phyloP scores from a whole-genome alignment of 2,888 invertebrate genomes.

The Trichopoda pennipes region DNA sequence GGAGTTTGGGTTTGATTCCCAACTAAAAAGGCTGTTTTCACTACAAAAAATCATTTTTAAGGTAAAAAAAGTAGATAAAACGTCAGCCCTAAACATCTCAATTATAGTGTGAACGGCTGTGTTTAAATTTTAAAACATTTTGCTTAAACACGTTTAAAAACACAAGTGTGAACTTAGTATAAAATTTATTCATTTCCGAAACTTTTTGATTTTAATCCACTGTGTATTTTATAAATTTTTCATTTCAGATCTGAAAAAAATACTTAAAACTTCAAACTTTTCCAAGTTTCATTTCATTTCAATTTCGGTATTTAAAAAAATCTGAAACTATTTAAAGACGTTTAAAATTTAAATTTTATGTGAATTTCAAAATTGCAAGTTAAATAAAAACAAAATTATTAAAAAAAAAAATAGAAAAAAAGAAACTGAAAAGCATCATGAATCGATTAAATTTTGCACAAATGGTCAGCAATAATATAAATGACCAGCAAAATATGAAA shows the following conservation, averaged over 20 bases:
- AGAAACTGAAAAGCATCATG: constrained; percentile 33
- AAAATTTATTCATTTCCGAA: too few species aligned
- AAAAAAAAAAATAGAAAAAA: constrained; percentile 1
- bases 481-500: constrained; percentile 6
- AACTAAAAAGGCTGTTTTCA: too few species aligned
- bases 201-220: too few species aligned
- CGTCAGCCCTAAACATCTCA: too few species aligned
- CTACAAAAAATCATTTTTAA: too few species aligned
- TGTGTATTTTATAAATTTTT: background rate
- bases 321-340: background rate
- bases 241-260: background rate
- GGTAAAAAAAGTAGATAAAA: too few species aligned
- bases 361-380: constrained; percentile 35
- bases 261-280: background rate
- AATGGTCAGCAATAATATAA: constrained; percentile 59
- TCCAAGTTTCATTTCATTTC: background rate
- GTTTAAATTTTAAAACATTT: too few species aligned
- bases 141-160: too few species aligned
- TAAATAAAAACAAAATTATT: too few species aligned
- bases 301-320: background rate
- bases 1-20: too few species aligned
- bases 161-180: too few species aligned
- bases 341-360: background rate
- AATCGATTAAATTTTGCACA: constrained; percentile 67
- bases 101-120: too few species aligned